These are phyloP conservation scores for Ctenodactylus gundi DNA, from an alignment of 2,113 vertebrate species.

Conservation along the genomic window DNA sequence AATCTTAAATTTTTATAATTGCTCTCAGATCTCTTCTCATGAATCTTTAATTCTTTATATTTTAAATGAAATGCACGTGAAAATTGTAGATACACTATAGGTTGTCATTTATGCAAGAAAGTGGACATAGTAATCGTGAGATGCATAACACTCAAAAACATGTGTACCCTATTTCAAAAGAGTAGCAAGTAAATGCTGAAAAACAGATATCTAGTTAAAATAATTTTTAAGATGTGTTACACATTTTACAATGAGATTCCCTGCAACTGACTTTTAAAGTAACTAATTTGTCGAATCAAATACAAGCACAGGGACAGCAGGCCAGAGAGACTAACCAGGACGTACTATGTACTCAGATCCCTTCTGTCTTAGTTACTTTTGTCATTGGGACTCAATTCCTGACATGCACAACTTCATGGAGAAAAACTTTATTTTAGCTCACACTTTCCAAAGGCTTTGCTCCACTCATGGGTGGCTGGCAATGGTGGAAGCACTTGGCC, in stretches of 20 bases:
- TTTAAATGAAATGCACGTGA: slow-evolving; percentile 4
- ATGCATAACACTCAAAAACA: background rate
- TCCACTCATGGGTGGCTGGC: too few relatives aligned
- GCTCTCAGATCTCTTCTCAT: background rate
- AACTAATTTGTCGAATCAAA: background rate
- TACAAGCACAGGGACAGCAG: background rate
- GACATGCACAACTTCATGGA: too few relatives aligned
- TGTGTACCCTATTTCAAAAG: background rate
- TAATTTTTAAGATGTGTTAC: background rate
- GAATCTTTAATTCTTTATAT: background rate
- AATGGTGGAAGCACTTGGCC: too few relatives aligned
- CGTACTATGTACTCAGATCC: background rate
- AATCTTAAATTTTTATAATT: background rate
- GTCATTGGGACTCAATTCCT: too few relatives aligned
- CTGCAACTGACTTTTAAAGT: background rate
- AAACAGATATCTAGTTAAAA: background rate
- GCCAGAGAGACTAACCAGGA: background rate
- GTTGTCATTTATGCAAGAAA: background rate
- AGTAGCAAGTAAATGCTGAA: background rate
- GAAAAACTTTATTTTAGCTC: too few relatives aligned
- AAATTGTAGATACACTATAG: background rate
- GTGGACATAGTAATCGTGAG: background rate
- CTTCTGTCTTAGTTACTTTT: too few relatives aligned
- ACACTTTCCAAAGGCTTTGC: too few relatives aligned
- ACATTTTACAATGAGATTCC: background rate